phyloP scores from a whole-genome alignment of 2,888 invertebrate species.

The Drosophila yooni region DNA sequence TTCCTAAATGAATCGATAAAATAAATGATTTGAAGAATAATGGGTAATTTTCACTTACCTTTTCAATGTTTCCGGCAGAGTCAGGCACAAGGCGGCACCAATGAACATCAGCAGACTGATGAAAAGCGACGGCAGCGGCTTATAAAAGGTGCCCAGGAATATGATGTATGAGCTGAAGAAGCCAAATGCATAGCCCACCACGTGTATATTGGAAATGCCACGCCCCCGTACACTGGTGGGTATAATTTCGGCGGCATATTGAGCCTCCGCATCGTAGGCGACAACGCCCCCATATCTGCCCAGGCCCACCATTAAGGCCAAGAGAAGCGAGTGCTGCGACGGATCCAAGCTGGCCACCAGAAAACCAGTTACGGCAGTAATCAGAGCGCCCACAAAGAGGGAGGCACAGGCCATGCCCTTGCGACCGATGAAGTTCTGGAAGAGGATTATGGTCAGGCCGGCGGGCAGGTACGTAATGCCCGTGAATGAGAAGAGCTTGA shows the following conservation, averaged over 20 bases:
- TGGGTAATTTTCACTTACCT: constrained; percentile 60
- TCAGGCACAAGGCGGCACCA: constrained; percentile 86
- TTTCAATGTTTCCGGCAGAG: constrained; percentile 87
- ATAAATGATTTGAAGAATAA: not conserved
- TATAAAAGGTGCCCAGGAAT: constrained; percentile 84
- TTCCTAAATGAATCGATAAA: constrained; percentile 70
- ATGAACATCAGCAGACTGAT: constrained; percentile 85
- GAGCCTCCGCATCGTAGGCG: constrained; percentile 88
- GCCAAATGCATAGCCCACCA: constrained; percentile 87
- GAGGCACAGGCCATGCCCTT: constrained; percentile 87
- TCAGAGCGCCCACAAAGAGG: constrained; percentile 86
- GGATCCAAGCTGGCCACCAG: constrained; percentile 82
- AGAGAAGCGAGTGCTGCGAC: constrained; percentile 79
- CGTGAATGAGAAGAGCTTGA: constrained; percentile 86
- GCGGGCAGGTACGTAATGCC: constrained; percentile 86
- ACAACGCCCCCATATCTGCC: constrained; percentile 87
- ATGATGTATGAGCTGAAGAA: constrained; percentile 87
- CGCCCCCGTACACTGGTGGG: constrained; percentile 88
- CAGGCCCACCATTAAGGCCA: constrained; percentile 85
- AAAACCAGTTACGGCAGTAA: constrained; percentile 85
- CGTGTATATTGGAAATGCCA: constrained; percentile 87
- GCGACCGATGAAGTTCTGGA: constrained; percentile 84
- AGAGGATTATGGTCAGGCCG: constrained; percentile 82
- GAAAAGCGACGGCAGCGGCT: constrained; percentile 86
- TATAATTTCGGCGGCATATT: constrained; percentile 88